phyloP scores from a whole-genome alignment of 2,797 vertebrate genomes.

The Danio aesculapii region DNA sequence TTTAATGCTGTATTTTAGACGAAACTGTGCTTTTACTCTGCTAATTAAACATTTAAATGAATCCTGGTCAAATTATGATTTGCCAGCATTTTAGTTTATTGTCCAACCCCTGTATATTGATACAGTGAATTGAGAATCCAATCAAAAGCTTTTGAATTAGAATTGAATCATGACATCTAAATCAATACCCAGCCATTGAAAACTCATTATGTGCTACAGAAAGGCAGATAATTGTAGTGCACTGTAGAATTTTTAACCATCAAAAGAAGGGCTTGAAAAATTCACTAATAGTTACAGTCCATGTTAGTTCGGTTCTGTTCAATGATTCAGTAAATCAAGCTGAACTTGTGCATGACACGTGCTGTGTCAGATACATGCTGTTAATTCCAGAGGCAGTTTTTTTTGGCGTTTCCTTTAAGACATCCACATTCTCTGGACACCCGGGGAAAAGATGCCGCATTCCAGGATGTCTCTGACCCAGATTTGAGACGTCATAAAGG shows the following conservation, averaged over 20 bases:
- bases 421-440: constrained; percentile 56
- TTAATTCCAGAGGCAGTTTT: constrained; percentile 53
- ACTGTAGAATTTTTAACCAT: background rate
- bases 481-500: constrained; percentile 48
- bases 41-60: too few species aligned
- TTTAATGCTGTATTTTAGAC: too few species aligned
- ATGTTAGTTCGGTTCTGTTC: background rate
- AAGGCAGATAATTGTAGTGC: background rate
- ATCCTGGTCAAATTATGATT: too few species aligned
- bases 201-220: constrained; percentile 1
- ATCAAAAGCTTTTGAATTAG: too few species aligned
- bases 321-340: constrained; percentile 26
- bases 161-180: too few species aligned
- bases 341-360: constrained; percentile 21
- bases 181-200: too few species aligned
- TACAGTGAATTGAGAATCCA: too few species aligned
- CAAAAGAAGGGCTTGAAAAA: background rate
- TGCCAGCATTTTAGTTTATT: too few species aligned
- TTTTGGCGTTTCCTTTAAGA: constrained; percentile 48
- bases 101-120: too few species aligned
- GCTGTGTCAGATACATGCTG: constrained; percentile 33
- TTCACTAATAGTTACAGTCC: background rate
- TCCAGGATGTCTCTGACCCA: constrained; percentile 55
- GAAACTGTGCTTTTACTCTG: too few species aligned
- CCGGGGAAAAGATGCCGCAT: constrained; percentile 51